These are phyloP conservation scores for Paratilapia polleni DNA, from an alignment of 2,113 vertebrate species.

Conservation along the genomic window DNA sequence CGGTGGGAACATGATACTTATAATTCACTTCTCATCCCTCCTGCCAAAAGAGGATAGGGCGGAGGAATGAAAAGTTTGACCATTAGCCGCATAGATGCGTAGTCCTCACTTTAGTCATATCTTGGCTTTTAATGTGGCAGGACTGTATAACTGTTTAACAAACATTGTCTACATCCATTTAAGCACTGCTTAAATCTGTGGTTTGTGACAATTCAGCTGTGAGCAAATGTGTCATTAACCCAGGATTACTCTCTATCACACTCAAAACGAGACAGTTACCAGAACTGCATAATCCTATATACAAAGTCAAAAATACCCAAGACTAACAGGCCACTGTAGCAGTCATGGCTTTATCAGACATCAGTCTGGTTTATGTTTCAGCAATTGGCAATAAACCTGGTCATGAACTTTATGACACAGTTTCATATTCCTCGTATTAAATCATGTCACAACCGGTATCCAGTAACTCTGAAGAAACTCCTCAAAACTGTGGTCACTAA, in stretches of 20 bases:
- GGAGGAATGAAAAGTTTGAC: neutral
- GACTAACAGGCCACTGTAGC: constrained; percentile 29
- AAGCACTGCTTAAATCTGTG: neutral
- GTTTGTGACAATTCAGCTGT: neutral
- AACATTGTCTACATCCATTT: neutral
- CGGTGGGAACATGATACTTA: constrained; percentile 65
- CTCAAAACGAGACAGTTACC: constrained; percentile 34
- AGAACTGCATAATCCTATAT: constrained; percentile 8
- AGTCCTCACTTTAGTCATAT: neutral
- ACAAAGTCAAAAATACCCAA: constrained; percentile 33
- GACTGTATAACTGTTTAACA: too few species aligned
- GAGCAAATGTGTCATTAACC: neutral
- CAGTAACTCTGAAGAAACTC: neutral
- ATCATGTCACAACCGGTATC: constrained; percentile 19
- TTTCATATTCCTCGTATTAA: constrained; percentile 43
- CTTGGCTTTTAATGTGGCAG: neutral
- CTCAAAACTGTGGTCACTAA: constrained; percentile 4
- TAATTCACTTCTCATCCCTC: constrained; percentile 47
- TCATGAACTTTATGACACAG: constrained; percentile 48
- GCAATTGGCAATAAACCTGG: constrained; percentile 35
- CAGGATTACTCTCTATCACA: constrained; percentile 1
- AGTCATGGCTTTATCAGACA: constrained; percentile 33
- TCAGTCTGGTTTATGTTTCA: constrained; percentile 47
- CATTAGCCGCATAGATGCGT: neutral
- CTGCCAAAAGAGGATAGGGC: constrained; percentile 31